Evolutionary conservation across 2,888 invertebrate species (phyloP), one percentile per base, ranked within the genome.

Genomic region (Mimumesa dahlbomi): DNA sequence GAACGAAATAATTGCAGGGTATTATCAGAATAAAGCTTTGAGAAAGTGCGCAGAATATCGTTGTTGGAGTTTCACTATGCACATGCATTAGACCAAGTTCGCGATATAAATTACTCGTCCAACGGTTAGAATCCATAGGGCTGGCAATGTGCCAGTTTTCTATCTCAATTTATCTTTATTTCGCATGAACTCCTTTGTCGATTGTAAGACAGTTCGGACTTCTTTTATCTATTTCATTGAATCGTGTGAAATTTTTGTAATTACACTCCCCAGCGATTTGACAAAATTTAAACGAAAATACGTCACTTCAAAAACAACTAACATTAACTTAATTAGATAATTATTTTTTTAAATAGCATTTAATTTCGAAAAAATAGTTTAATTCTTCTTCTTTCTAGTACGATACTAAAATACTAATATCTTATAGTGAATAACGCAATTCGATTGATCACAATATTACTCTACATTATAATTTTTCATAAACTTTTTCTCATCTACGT

Each of bases 101-200:
- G 46, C 46, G 62, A 48, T 68, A 69, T 73, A 78, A 78, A 73
- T 75, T 45, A 43, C 29, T 45, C 52, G 53, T 69, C 70, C 57
- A 73, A 68, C 65, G 72, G 31, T 57, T 48, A 61, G 42, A 34
- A 42, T 53, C 18, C n/a, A 13, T 22, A 29, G 7, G 13, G 45
- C 22, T 73, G 73, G 69, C 73, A 0, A 1, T 2, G 0, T 3
- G 61, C 65, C 64, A 75, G 14, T 65, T 46, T 46, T 19, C 22
- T 11, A 42, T 64, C 49, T 42, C 40, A 36, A 59, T 58, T 63
- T 59, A 48, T 49, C 59, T 59, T 59, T 56, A 56, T 52, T 72
- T 42, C 58, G 54, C 59, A 11, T 14, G 19, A 56, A 9, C 34
- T 52, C 13, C 65, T 50, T 40, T 6, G 13, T 31, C 16, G 49